Conservation (phyloP, 2,797 vertebrate species). For the Sebastes taczanowskii region DNA sequence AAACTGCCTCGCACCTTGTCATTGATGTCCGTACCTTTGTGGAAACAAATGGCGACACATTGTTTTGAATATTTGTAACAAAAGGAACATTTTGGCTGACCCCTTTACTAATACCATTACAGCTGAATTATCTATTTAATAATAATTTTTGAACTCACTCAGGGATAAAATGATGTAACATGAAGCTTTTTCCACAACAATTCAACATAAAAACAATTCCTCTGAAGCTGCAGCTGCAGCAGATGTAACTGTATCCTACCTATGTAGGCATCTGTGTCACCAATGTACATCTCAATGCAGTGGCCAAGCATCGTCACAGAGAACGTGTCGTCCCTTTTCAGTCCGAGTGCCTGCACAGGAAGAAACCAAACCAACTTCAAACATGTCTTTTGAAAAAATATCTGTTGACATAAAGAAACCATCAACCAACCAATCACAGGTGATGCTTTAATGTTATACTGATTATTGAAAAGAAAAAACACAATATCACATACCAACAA, state of each 20-base stretch:
- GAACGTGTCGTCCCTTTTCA: conserved; percentile 97
- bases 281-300: conserved; percentile 99
- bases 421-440: neutral
- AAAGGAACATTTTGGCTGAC: neutral
- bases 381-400: neutral
- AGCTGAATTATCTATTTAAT: too few species aligned
- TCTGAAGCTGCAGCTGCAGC: neutral
- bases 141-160: neutral
- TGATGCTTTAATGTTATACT: neutral
- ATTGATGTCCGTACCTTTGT: conserved; percentile 94
- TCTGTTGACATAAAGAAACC: neutral
- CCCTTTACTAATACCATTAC: too few species aligned
- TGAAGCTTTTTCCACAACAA: neutral
- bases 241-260: conserved; percentile 78
- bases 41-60: conserved; percentile 1
- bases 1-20: conserved; percentile 93
- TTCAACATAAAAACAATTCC: neutral
- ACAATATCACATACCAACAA: neutral
- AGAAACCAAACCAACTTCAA: neutral
- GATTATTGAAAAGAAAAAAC: neutral
- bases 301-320: conserved; percentile 99
- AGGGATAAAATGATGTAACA: neutral
- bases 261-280: conserved; percentile 97
- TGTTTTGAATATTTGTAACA: neutral
- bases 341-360: conserved; percentile 90